Evolutionary conservation across 2,113 vertebrate species (phyloP).

Genomic region (Delphinus delphis): DNA sequence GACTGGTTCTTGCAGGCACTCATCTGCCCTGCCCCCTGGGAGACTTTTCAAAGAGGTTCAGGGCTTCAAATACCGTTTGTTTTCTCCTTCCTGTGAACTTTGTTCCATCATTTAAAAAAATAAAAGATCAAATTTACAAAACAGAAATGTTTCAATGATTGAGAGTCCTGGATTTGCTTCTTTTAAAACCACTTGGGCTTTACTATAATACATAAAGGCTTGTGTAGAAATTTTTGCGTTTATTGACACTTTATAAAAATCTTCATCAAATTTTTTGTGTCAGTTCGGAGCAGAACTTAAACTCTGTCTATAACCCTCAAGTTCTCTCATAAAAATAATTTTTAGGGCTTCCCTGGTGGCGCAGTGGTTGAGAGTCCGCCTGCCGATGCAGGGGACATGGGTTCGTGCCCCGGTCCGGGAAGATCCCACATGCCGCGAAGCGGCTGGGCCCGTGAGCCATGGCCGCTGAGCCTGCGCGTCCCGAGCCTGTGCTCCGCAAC

Average conservation of each 20-base stretch:
- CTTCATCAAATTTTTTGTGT: neutral
- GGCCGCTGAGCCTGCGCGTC: no score
- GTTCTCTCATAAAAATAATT: neutral
- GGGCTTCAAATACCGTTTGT: conserved; percentile 81
- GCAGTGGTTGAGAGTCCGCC: no score
- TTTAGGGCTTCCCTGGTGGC: neutral
- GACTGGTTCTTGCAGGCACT: conserved; percentile 79
- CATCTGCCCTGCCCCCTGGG: conserved; percentile 79
- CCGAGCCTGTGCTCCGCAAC: no score
- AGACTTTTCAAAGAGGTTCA: conserved; percentile 79
- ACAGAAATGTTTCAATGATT: neutral
- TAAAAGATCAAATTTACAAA: neutral
- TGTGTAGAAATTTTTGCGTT: neutral
- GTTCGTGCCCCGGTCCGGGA: no score
- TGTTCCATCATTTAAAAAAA: conserved; percentile 21
- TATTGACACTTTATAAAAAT: conserved; percentile 13
- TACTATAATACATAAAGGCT: neutral
- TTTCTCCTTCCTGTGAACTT: conserved; percentile 68
- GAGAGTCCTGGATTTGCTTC: neutral
- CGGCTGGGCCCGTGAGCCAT: no score
- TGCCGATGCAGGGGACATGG: no score
- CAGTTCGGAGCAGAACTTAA: neutral
- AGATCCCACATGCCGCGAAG: no score
- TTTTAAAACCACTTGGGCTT: conserved; percentile 38
- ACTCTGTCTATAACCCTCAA: neutral